phyloP scores from a whole-genome alignment of 2,113 vertebrate species.

The Odobenus rosmarus region DNA sequence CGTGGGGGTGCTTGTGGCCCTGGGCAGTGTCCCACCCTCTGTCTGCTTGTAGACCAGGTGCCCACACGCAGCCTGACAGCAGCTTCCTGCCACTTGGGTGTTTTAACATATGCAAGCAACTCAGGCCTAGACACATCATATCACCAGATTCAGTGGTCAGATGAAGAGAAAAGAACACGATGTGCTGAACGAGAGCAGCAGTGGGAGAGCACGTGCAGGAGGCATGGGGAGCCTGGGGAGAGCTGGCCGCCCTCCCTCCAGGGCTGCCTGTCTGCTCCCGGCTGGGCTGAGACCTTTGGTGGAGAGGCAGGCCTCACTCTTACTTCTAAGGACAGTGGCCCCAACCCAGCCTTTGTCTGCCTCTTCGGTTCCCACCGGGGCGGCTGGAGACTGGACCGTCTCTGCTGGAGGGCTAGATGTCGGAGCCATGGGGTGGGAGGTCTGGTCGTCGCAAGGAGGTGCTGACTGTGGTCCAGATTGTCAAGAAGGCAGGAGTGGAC shows the following conservation, averaged over 20 bases:
- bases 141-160: slow-evolving; percentile 75
- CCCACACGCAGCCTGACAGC: neutral
- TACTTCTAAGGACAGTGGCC: neutral
- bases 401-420: neutral
- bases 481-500: neutral
- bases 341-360: neutral
- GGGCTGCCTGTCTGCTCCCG: slow-evolving; percentile 67
- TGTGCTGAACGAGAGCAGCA: slow-evolving; percentile 67
- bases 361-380: neutral
- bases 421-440: neutral
- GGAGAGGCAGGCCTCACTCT: neutral
- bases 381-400: too few species aligned
- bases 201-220: neutral
- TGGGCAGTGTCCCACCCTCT: neutral
- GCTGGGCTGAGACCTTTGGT: rapidly evolving
- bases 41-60: neutral
- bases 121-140: slow-evolving; percentile 74
- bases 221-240: slow-evolving; percentile 47
- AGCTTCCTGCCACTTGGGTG: neutral
- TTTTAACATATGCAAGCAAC: slow-evolving; percentile 78
- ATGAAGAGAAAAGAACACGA: slow-evolving; percentile 81
- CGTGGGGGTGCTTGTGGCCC: neutral
- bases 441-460: neutral
- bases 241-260: slow-evolving; percentile 64
- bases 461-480: neutral